Evolutionary conservation across 35 echinoderm and acorn worm genomes (phyloP), one percentile per base, ranked within the genome.

Genomic region (Stichopus chloronotus): DNA sequence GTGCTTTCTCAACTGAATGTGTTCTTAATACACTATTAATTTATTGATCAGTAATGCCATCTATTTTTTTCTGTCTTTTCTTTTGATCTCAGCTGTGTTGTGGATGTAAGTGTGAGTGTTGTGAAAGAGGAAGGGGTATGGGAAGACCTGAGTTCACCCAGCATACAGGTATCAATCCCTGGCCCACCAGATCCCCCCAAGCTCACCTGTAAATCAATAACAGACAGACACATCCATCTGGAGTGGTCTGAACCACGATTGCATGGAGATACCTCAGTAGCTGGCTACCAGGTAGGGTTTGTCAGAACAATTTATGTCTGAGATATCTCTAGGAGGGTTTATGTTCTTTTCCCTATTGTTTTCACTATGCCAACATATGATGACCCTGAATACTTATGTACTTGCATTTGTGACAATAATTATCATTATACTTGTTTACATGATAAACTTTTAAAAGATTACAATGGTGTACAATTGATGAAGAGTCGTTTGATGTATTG

Each of bases 211-310:
- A 82, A 88, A 30, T 59, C 61, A 10, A 79, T 96, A 9, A 92
- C 76, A 53, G 68, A 81, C 60, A 84, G 76, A 65, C 92, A 98
- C 54, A 91, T 94, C 74, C 91, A 96, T 10, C 55, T 98, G 63
- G 94, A 98, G 59, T 98, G 97, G 97, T 90, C 92, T 56, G 93
- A 93, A 74, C 97, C 97, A 14, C 96, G 94, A 79, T 78, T 95
- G 22, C 95, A 93, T 96, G 97, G 94, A 72, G 94, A 92, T 25
- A 88, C 94, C 57, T 77, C 81, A 56, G 30, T 96, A 12, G 79
- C 90, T 22, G 97, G 97, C 20, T 98, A 93, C 71, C 96, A 95
- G 96, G 96, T 96, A 92, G 11, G 83, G 30, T 43, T 43, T 43
- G 3, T 1, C 69, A 16, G 11, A n/a, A 13, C 69, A 72, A 16